Evolutionary conservation across 2,888 invertebrate genomes (phyloP).

Genomic region (Flabesymbios commensalis): DNA sequence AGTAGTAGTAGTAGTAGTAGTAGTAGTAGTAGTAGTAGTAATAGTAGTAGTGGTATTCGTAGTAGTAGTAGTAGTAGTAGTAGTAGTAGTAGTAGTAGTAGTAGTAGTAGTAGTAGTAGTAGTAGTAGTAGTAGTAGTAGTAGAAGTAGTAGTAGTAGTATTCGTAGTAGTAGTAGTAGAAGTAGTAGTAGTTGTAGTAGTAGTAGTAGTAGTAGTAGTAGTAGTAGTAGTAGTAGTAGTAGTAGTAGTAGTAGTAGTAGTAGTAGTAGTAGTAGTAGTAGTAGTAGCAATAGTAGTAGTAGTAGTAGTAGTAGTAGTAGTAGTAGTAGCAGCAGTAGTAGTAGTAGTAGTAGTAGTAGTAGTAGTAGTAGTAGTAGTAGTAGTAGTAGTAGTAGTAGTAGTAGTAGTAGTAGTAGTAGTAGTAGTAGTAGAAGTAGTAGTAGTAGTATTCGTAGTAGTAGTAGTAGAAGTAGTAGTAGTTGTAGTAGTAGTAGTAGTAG

Average conservation of each 20-base stretch:
- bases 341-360: constrained; percentile 19
- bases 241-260: constrained; percentile 9
- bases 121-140: constrained; percentile 14
- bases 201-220: constrained; percentile 13
- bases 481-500: constrained; percentile 19
- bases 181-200: constrained; percentile 9
- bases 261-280: constrained; percentile 11
- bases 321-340: constrained; percentile 15
- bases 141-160: constrained; percentile 3
- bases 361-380: constrained; percentile 17
- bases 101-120: constrained; percentile 12
- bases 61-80: constrained; percentile 8
- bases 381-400: constrained; percentile 9
- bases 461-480: background rate
- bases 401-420: constrained; percentile 17
- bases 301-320: constrained; percentile 4
- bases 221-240: constrained; percentile 5
- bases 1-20: constrained; percentile 2
- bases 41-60: too few relatives aligned
- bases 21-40: too few relatives aligned
- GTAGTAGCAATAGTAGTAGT: constrained; percentile 1
- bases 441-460: background rate
- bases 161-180: background rate
- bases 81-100: constrained; percentile 10
- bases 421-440: constrained; percentile 7